A percentile compares a stretch with the other conserved stretches of the same genome.
Evolutionary conservation across 2,113 vertebrate genomes (phyloP).

Genomic region (Colinus virginianus): DNA sequence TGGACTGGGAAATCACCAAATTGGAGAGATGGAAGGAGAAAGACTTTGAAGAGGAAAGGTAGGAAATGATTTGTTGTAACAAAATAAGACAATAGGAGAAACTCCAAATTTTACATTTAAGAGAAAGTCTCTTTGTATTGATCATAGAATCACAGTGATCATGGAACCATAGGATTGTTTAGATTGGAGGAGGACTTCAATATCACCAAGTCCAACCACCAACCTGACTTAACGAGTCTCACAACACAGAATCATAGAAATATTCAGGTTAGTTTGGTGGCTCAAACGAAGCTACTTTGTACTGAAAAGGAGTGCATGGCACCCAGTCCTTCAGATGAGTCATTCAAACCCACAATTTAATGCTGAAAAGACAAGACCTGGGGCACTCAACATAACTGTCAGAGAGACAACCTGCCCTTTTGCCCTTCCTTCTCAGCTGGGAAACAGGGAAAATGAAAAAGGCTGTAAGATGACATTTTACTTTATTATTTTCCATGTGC

Average conservation of each 20-base stretch:
- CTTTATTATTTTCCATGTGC: background rate
- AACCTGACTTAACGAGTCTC: background rate
- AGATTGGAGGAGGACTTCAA: background rate
- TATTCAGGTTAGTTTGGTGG: background rate
- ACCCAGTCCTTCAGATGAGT: background rate
- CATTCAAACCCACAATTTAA: background rate
- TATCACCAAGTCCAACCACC: background rate
- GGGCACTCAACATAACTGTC: fast-evolving
- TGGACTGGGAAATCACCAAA: background rate
- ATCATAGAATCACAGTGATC: background rate
- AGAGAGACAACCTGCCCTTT: background rate
- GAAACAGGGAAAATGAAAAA: background rate
- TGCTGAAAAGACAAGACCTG: background rate
- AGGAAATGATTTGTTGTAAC: background rate
- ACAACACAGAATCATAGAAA: background rate
- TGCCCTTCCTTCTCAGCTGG: background rate
- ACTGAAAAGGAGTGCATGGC: background rate
- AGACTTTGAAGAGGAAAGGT: background rate
- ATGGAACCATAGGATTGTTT: background rate
- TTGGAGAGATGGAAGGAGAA: background rate
- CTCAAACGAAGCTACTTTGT: background rate
- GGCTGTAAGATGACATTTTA: background rate
- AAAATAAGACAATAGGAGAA: background rate
- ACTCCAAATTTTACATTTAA: background rate
- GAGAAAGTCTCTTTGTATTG: background rate